These are phyloP conservation scores for Agrilus planipennis DNA, from an alignment of 1,140 invertebrate species.

Conservation along the genomic window DNA sequence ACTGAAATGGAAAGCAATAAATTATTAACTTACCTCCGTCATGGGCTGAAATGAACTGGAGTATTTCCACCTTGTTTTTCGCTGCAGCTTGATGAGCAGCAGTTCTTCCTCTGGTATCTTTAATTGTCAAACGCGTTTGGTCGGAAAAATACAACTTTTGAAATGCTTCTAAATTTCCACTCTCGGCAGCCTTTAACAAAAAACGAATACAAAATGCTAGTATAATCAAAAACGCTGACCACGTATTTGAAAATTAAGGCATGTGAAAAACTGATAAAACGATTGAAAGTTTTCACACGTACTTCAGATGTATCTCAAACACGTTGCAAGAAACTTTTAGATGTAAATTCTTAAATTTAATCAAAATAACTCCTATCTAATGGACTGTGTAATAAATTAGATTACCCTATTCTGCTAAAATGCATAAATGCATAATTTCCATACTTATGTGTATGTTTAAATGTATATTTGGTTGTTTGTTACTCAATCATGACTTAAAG, in stretches of 20 bases:
- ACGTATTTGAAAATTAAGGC: neutral
- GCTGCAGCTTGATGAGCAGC: constrained; percentile 68
- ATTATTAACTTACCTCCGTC: constrained; percentile 47
- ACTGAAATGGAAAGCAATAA: neutral
- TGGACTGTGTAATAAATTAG: too few species aligned
- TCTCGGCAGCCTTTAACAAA: constrained; percentile 58
- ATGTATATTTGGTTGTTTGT: too few species aligned
- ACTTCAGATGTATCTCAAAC: neutral
- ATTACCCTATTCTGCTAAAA: too few species aligned
- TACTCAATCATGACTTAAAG: too few species aligned
- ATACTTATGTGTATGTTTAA: too few species aligned
- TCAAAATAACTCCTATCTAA: too few species aligned
- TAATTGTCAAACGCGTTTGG: constrained; percentile 49
- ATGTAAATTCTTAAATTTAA: too few species aligned
- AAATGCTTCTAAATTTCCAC: constrained; percentile 70
- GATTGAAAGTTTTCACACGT: neutral
- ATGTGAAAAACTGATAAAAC: neutral
- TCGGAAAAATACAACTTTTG: constrained; percentile 56
- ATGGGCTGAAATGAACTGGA: constrained; percentile 60
- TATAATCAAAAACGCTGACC: neutral
- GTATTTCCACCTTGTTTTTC: constrained; percentile 59
- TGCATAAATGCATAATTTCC: too few species aligned
- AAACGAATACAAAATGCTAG: constrained; percentile 5
- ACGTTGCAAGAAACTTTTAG: neutral
- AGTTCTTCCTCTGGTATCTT: constrained; percentile 58